phyloP scores from a whole-genome alignment of 2,888 invertebrate genomes.

The Ptycholaimellus sp. region DNA sequence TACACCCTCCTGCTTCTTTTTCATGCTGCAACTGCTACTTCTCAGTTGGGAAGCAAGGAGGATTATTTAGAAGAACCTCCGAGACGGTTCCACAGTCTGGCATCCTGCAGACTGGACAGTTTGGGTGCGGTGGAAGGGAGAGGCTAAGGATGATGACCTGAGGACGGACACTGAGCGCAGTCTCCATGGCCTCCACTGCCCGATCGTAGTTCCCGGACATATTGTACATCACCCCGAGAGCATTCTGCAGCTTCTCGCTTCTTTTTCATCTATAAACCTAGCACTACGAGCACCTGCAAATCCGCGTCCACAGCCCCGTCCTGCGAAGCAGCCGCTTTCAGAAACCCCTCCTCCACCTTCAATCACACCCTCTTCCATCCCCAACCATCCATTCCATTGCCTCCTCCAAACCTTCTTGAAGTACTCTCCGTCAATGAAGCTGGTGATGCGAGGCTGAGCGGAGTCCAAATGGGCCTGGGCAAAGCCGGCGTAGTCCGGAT shows the following conservation, averaged over 20 bases:
- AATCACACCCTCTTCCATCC: background rate
- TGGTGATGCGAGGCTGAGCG: constrained; percentile 5
- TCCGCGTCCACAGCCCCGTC: constrained; percentile 13
- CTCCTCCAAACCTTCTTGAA: constrained; percentile 8
- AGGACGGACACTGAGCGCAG: constrained; percentile 59
- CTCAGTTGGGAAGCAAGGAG: too few relatives aligned
- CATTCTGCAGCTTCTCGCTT: constrained; percentile 29
- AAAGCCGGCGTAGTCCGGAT: too few relatives aligned
- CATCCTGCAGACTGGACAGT: too few relatives aligned
- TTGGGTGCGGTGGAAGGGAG: too few relatives aligned
- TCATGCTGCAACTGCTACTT: too few relatives aligned
- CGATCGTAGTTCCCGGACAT: constrained; percentile 76
- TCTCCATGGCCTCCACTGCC: constrained; percentile 79
- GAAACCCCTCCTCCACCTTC: constrained; percentile 14
- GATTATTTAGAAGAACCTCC: too few relatives aligned
- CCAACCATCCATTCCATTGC: background rate
- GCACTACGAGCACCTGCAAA: too few relatives aligned
- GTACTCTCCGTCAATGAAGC: constrained; percentile 10
- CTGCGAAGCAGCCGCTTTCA: constrained; percentile 12
- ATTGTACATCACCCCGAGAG: constrained; percentile 67
- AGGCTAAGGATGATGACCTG: constrained; percentile 35
- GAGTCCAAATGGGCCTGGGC: background rate
- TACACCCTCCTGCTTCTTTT: constrained; percentile 12
- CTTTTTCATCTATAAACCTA: constrained; percentile 1
- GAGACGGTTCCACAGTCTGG: constrained; percentile 79